These are phyloP conservation scores for Galagoides demidoff DNA, from an alignment of 2,797 vertebrate species.

Conservation along the genomic window DNA sequence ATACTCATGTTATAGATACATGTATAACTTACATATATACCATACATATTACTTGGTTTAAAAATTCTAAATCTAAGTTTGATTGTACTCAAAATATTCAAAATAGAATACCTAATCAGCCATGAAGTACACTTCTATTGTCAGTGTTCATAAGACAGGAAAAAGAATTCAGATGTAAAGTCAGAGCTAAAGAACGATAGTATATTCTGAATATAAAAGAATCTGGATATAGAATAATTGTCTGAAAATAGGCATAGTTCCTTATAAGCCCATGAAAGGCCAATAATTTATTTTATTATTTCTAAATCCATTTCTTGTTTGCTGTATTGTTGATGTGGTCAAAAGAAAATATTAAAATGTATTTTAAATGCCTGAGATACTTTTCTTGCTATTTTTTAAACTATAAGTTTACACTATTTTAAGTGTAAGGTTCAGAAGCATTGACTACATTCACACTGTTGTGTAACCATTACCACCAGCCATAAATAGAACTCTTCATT, in stretches of 20 bases:
- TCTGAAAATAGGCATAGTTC: neutral
- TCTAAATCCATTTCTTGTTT: neutral
- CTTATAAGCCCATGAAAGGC: neutral
- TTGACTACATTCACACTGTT: neutral
- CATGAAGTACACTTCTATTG: neutral
- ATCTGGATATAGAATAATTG: neutral
- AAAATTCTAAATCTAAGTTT: conserved; percentile 7
- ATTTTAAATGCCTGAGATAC: neutral
- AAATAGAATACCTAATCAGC: conserved; percentile 1
- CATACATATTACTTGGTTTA: conserved; percentile 18
- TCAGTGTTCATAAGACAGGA: neutral
- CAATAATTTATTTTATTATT: neutral
- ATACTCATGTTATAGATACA: neutral
- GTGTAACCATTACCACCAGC: neutral
- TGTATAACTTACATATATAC: neutral
- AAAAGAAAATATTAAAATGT: conserved; percentile 32
- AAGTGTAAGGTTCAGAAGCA: neutral
- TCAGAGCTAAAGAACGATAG: neutral
- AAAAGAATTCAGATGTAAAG: conserved; percentile 33
- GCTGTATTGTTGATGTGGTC: neutral
- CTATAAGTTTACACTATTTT: neutral
- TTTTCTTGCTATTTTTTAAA: neutral
- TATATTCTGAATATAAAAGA: neutral
- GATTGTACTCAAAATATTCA: conserved; percentile 1
- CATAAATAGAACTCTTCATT: neutral